Evolutionary conservation across 2,888 invertebrate species (phyloP).

Genomic region (Esperia sulphurella): DNA sequence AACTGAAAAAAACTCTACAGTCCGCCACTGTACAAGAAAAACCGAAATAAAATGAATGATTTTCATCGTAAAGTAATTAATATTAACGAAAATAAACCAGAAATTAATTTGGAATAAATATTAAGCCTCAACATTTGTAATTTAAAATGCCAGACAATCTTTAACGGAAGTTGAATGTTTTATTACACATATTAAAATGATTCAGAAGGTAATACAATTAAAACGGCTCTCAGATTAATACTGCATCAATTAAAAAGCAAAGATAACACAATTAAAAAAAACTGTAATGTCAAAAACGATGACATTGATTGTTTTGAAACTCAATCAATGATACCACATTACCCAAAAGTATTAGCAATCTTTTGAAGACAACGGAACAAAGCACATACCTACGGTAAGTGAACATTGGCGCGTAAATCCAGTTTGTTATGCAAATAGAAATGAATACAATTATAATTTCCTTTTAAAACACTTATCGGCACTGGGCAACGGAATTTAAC

Average conservation of each 20-base stretch:
- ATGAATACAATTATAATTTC: conserved; percentile 9
- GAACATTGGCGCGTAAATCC: not conserved
- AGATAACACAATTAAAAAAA: not conserved
- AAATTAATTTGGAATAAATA: too few relatives aligned
- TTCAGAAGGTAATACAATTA: too few relatives aligned
- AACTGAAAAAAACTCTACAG: too few relatives aligned
- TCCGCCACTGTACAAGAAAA: too few relatives aligned
- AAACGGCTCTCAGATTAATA: too few relatives aligned
- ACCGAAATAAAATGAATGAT: too few relatives aligned
- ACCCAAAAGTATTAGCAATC: not conserved
- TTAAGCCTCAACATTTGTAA: too few relatives aligned
- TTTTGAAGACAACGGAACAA: not conserved
- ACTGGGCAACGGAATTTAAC: conserved; percentile 14
- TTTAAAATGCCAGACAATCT: too few relatives aligned
- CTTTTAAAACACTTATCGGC: conserved; percentile 9
- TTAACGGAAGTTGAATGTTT: too few relatives aligned
- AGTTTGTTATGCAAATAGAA: conserved; percentile 14
- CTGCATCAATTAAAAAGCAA: not conserved
- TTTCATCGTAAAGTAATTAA: too few relatives aligned
- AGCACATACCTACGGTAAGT: conserved; percentile 1
- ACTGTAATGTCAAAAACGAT: conserved; percentile 2
- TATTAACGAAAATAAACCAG: too few relatives aligned
- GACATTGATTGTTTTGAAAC: conserved; percentile 20
- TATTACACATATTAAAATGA: too few relatives aligned
- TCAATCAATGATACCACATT: conserved; percentile 20